Evolutionary conservation across 37 sponge, comb jelly and placozoan genomes (phyloP), one percentile per base, ranked within the genome.

Genomic region (Axinella damicornis): DNA sequence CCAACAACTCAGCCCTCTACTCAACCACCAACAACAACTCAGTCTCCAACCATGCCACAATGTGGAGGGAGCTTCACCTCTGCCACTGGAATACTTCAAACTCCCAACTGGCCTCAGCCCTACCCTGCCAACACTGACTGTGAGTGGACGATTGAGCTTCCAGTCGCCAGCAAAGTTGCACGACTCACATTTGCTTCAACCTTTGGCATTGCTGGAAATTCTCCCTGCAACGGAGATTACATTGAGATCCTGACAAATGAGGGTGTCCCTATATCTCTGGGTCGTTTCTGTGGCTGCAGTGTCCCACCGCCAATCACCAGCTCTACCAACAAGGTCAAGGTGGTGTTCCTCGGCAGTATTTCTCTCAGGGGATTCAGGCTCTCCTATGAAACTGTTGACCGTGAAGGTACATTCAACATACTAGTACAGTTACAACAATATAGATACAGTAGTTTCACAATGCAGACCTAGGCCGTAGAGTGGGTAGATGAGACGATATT

Each of bases 131-230:
- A 73, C 25, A 25, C 67, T 6, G 65, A 84, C 39, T 90, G 85
- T 66, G 80, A 75, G 19, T 90, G 91, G 91, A 85, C 36, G 0
- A 85, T 90, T 66, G 39, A 53, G 4, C 38, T 80, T 1, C 80
- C 90, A 21, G 41, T 22, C n/a, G 4, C 60, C 0, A 38, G 64
- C 30, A 57, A 83, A 16, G 37, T 73, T 27, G 38, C 74, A 21
- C 75, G 74, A 30, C n/a, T 83, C 28, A 63, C 84, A 46, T 73
- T 83, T 28, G 37, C 73, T 46, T 19, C 20, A 35, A 16, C 57
- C 1, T 83, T 74, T 65, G 75, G 66, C 11, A 74, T 83, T 15
- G 53, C 41, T 33, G 84, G 75, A 33, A 60, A 24, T 9, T 20
- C 65, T 22, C 75, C 84, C 17, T 83, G 84, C 53, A 41, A 12